Percentiles rank a stretch among this genome's conserved stretches.
Conservation (phyloP, 2,888 invertebrate species). For the Cecidostiba fungosa region DNA sequence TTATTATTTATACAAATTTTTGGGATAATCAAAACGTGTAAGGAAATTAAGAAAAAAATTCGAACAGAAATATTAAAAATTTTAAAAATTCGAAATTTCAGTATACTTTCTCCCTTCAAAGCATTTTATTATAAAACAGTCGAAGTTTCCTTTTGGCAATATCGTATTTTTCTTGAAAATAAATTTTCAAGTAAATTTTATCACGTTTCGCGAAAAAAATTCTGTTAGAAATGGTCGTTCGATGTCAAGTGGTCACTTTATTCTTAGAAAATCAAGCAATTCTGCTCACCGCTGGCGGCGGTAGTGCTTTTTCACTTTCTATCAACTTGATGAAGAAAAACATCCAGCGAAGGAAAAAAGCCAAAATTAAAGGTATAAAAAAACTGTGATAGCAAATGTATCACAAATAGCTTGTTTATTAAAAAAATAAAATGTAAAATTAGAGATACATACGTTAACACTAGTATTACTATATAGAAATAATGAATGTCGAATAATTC, state of each 20-base stretch:
- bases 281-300: not conserved
- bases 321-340: not conserved
- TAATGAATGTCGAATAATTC: too few relatives aligned
- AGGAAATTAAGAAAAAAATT: too few relatives aligned
- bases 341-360: not conserved
- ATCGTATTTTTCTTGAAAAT: not conserved
- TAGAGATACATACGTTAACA: too few relatives aligned
- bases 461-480: too few relatives aligned
- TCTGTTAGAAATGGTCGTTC: not conserved
- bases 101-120: too few relatives aligned
- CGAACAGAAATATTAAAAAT: too few relatives aligned
- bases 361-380: constrained; percentile 15
- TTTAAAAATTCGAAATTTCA: too few relatives aligned
- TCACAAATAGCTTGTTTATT: not conserved
- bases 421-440: too few relatives aligned
- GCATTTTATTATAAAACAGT: too few relatives aligned
- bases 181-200: not conserved
- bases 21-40: too few relatives aligned
- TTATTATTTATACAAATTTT: too few relatives aligned
- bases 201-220: not conserved
- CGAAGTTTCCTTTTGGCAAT: not conserved
- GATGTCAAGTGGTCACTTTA: constrained; percentile 33
- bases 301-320: not conserved
- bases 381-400: not conserved
- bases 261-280: constrained; percentile 42